phyloP scores from a whole-genome alignment of 2,888 invertebrate genomes.

The Hydriomena furcata region DNA sequence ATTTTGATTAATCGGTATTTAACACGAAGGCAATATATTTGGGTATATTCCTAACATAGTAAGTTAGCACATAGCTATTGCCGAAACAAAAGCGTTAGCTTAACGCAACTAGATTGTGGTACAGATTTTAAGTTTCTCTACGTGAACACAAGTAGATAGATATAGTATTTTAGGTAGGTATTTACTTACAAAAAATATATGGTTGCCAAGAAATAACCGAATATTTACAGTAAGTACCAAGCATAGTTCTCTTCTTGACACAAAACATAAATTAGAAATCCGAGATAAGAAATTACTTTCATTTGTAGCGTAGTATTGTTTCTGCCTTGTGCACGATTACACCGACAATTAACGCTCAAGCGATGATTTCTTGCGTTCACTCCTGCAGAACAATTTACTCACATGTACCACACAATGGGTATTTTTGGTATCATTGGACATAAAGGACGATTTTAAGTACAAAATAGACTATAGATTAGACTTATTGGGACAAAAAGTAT shows the following conservation, averaged over 20 bases:
- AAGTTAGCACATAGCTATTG: slow-evolving; percentile 4
- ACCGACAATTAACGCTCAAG: slow-evolving; percentile 39
- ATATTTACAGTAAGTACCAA: background rate
- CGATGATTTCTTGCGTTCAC: slow-evolving; percentile 69
- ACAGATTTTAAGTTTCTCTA: background rate
- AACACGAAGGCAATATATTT: slow-evolving; percentile 13
- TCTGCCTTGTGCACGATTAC: slow-evolving; percentile 31
- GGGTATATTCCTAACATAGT: background rate
- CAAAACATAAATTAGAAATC: slow-evolving; percentile 26
- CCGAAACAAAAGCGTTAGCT: background rate
- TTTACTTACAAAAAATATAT: too few relatives aligned
- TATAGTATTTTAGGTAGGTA: too few relatives aligned
- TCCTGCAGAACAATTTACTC: slow-evolving; percentile 71
- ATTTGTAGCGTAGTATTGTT: slow-evolving; percentile 25
- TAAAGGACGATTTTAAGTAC: background rate
- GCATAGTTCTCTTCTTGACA: slow-evolving; percentile 8
- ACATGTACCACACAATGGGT: slow-evolving; percentile 45
- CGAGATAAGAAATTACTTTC: slow-evolving; percentile 33
- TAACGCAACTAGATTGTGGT: background rate
- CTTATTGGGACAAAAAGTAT: too few relatives aligned
- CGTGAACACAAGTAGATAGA: slow-evolving; percentile 2
- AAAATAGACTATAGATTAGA: too few relatives aligned
- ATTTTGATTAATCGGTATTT: slow-evolving; percentile 24
- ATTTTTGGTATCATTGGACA: slow-evolving; percentile 27
- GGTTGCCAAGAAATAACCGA: too few relatives aligned